Evolutionary conservation across 2,113 vertebrate genomes (phyloP).

Genomic region (Serinus canaria): DNA sequence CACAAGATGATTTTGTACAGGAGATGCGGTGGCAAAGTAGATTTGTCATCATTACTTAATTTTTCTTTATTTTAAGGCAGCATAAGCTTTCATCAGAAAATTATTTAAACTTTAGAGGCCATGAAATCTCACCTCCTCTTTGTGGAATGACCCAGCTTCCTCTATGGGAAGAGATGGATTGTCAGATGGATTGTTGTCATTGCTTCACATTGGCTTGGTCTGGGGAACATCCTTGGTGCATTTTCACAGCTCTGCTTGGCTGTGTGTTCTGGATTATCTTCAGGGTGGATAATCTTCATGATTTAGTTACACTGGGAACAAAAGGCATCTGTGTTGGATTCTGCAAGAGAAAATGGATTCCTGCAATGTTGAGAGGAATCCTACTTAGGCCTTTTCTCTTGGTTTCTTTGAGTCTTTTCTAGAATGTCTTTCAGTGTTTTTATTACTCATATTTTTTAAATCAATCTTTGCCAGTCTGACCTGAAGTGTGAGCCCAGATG

Average conservation of each 20-base stretch:
- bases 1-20: background rate
- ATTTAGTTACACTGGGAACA: background rate
- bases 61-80: background rate
- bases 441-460: background rate
- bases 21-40: background rate
- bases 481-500: background rate
- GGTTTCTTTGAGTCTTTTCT: background rate
- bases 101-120: background rate
- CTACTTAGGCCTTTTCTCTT: background rate
- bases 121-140: background rate
- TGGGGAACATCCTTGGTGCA: background rate
- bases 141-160: background rate
- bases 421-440: background rate
- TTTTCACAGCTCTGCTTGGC: background rate
- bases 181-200: background rate
- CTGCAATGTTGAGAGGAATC: background rate
- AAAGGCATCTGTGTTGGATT: background rate
- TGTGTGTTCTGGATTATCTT: background rate
- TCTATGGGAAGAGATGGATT: background rate
- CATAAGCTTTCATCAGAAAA: background rate
- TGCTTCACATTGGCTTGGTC: background rate
- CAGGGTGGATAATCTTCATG: background rate
- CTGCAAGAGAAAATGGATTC: background rate
- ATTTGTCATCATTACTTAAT: background rate
- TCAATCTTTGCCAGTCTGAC: background rate